phyloP scores from a whole-genome alignment of 2,113 vertebrate species.

The Gorsachius goisagi region DNA sequence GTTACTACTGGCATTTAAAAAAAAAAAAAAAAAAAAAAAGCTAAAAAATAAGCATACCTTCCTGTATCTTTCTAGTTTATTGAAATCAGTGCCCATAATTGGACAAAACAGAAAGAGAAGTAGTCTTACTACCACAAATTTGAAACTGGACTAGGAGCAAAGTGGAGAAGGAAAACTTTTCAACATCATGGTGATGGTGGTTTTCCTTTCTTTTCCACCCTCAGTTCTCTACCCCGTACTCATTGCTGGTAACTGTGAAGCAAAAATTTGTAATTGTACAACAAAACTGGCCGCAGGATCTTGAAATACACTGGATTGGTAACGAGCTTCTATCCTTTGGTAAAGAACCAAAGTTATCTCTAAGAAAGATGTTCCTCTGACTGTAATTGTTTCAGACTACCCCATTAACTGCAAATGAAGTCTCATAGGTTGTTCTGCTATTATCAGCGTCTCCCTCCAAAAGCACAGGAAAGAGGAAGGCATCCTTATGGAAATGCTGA shows the following conservation, averaged over 20 bases:
- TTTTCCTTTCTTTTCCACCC: background rate
- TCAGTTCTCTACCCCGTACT: background rate
- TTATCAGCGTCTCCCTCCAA: background rate
- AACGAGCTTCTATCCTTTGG: background rate
- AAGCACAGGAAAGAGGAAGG: background rate
- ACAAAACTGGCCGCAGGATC: background rate
- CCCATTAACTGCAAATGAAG: background rate
- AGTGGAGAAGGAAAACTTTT: background rate
- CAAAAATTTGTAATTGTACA: background rate
- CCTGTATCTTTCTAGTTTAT: background rate
- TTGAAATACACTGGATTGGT: background rate
- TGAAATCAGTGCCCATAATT: background rate
- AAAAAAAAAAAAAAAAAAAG: background rate
- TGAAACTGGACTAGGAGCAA: background rate
- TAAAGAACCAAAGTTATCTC: background rate
- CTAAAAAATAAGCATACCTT: background rate
- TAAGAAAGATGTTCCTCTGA: background rate
- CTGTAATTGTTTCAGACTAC: background rate
- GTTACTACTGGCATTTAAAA: background rate
- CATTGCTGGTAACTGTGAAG: background rate
- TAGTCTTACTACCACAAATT: background rate
- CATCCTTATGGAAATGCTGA: background rate
- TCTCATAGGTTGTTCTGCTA: background rate
- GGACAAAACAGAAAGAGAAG: background rate
- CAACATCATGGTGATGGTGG: accelerated